Conservation (phyloP, 1,140 invertebrate species). For the Drosophila bipectinata region DNA sequence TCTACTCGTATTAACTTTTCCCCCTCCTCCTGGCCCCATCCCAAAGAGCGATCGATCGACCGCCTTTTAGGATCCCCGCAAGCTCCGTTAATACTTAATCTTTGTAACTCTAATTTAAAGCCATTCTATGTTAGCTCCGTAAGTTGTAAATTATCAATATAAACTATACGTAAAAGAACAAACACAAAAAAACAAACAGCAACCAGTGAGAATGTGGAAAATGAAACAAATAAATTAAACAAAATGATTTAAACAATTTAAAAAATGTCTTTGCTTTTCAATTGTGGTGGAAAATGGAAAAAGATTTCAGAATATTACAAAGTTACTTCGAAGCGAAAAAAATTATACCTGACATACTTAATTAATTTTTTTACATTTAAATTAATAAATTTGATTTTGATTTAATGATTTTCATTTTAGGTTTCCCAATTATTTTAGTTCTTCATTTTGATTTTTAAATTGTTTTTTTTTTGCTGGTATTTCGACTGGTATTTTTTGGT, state of each 20-base stretch:
- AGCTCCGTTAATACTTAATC: conserved; percentile 65
- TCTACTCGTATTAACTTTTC: conserved; percentile 34
- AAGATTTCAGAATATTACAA: no score
- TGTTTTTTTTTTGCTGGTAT: no score
- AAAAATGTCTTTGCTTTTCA: conserved; percentile 2
- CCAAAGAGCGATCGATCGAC: background rate
- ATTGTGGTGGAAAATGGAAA: background rate
- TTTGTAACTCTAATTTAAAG: conserved; percentile 78
- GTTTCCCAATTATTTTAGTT: no score
- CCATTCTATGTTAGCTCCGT: conserved; percentile 77
- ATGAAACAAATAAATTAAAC: conserved; percentile 74
- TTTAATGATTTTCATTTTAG: no score
- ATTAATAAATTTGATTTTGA: no score
- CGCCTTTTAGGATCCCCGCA: conserved; percentile 30
- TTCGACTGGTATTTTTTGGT: no score
- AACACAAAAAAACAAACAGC: conserved; percentile 48
- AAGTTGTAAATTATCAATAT: conserved; percentile 81
- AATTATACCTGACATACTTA: no score
- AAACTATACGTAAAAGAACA: conserved; percentile 64
- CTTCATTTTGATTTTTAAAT: no score
- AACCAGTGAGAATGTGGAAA: conserved; percentile 78
- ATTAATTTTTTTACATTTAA: no score
- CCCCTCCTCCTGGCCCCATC: conserved; percentile 17
- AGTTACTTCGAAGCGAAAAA: no score
- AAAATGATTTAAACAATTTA: conserved; percentile 57